Percentiles rank a stretch among this genome's conserved stretches.
phyloP scores from a whole-genome alignment of 2,888 invertebrate genomes.

The Cheilosia urbana region DNA sequence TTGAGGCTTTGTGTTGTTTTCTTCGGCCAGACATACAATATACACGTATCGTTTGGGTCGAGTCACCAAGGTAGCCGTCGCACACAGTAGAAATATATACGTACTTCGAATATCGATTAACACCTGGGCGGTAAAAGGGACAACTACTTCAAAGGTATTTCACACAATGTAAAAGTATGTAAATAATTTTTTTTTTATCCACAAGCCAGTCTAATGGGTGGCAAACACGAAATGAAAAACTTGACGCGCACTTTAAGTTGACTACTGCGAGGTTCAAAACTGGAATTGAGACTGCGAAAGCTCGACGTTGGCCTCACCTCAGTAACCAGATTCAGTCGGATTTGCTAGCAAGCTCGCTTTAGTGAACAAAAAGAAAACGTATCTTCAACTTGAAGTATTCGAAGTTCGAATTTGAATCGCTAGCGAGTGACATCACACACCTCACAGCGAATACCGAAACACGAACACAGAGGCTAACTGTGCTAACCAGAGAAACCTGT shows the following conservation, averaged over 20 bases:
- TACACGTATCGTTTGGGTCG: constrained; percentile 49
- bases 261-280: constrained; percentile 64
- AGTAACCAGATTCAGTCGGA: constrained; percentile 69
- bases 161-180: constrained; percentile 26
- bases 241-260: constrained; percentile 40
- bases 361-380: constrained; percentile 25
- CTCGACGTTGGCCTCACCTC: constrained; percentile 58
- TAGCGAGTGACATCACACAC: constrained; percentile 72
- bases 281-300: constrained; percentile 74
- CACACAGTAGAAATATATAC: constrained; percentile 27
- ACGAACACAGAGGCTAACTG: constrained; percentile 41
- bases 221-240: constrained; percentile 28
- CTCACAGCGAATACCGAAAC: constrained; percentile 21
- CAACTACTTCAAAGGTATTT: constrained; percentile 43
- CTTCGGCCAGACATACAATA: constrained; percentile 20
- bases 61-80: constrained; percentile 66
- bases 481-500: constrained; percentile 67
- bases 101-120: constrained; percentile 73
- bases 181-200: constrained; percentile 25
- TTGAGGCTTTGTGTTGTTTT: constrained; percentile 49
- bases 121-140: constrained; percentile 52
- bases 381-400: constrained; percentile 52
- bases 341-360: constrained; percentile 29
- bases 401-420: constrained; percentile 69
- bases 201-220: constrained; percentile 3